Conservation (phyloP, 2,113 vertebrate genomes). For the Cheilinus undulatus region DNA sequence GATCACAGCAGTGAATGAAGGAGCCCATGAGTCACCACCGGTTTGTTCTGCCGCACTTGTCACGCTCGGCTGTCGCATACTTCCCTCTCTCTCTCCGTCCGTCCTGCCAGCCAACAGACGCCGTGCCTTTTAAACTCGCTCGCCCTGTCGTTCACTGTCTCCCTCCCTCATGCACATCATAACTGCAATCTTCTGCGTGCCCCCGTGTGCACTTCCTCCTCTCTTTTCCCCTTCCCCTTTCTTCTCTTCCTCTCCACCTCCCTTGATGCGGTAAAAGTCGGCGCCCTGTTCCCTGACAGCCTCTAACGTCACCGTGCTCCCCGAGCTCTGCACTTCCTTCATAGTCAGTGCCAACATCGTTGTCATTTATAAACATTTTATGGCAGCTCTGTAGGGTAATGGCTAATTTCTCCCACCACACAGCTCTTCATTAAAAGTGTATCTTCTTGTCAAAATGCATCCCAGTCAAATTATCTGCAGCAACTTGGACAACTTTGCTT, state of each 20-base stretch:
- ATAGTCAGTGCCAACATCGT: conserved; percentile 70
- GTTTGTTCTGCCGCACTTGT: conserved; percentile 83
- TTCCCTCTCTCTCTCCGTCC: conserved; percentile 56
- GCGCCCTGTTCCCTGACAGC: conserved; percentile 44
- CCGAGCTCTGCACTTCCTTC: conserved; percentile 64
- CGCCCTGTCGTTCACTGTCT: conserved; percentile 70
- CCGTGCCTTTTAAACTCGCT: conserved; percentile 74
- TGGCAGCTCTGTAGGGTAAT: conserved; percentile 79
- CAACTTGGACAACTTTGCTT: conserved; percentile 81
- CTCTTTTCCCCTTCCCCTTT: background rate
- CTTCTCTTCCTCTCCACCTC: conserved; percentile 7
- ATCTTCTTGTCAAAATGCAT: conserved; percentile 92
- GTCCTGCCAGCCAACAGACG: conserved; percentile 69
- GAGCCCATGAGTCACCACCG: conserved; percentile 73
- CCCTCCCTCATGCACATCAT: conserved; percentile 60
- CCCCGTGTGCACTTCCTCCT: conserved; percentile 15
- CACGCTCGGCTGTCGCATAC: conserved; percentile 63
- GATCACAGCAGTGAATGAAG: conserved; percentile 80
- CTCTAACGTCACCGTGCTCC: conserved; percentile 62
- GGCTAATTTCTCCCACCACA: conserved; percentile 83
- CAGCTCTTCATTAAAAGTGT: conserved; percentile 92
- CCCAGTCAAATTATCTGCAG: conserved; percentile 87
- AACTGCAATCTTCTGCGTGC: conserved; percentile 33
- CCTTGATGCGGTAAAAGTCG: conserved; percentile 46
- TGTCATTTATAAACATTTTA: conserved; percentile 84